Percentiles rank a stretch among this genome's conserved stretches.
phyloP scores from a whole-genome alignment of 2,888 invertebrate species.

The Spodoptera exigua region DNA sequence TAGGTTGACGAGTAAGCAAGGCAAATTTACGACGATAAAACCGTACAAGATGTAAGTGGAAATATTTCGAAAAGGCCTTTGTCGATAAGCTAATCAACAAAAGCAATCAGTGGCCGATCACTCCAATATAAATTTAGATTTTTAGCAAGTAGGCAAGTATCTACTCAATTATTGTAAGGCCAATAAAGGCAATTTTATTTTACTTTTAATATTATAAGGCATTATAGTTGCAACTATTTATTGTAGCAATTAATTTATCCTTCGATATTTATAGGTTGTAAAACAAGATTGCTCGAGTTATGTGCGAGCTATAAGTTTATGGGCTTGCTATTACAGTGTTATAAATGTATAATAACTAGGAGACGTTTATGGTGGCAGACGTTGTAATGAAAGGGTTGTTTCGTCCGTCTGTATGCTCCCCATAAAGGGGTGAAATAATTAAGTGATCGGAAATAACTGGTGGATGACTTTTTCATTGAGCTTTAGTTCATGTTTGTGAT shows the following conservation, averaged over 20 bases:
- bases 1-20: too few relatives aligned
- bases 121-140: too few relatives aligned
- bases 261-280: conserved; percentile 54
- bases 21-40: too few relatives aligned
- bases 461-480: conserved; percentile 8
- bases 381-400: conserved; percentile 41
- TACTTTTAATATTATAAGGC: conserved; percentile 3
- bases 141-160: too few relatives aligned
- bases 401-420: conserved; percentile 9
- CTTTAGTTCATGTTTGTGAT: conserved; percentile 4
- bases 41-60: too few relatives aligned
- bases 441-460: conserved; percentile 1
- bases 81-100: too few relatives aligned
- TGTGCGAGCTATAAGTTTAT: conserved; percentile 60
- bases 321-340: conserved; percentile 56
- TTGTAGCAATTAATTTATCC: conserved; percentile 65
- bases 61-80: too few relatives aligned
- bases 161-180: too few relatives aligned
- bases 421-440: conserved; percentile 12
- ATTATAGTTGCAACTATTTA: conserved; percentile 44
- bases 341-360: conserved; percentile 54
- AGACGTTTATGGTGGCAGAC: conserved; percentile 41
- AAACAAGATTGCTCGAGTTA: conserved; percentile 64
- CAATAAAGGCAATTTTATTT: background rate
- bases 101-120: too few relatives aligned